These are phyloP conservation scores for Pipistrellus pygmaeus DNA, from an alignment of 2,797 vertebrate genomes.

Conservation along the genomic window DNA sequence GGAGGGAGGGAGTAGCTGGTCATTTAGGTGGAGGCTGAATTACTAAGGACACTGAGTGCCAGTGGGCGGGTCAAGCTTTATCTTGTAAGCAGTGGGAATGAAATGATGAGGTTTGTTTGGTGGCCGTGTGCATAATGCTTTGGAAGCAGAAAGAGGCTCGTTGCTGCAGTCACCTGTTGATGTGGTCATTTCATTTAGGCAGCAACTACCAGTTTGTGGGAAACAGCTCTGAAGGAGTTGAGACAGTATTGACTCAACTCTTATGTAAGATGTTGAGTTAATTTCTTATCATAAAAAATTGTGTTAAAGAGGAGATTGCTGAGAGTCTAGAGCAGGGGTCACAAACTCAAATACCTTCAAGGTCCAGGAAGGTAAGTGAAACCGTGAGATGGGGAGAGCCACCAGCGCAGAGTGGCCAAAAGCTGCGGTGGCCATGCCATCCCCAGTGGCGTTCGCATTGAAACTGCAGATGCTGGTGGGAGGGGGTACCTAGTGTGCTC, in stretches of 20 bases:
- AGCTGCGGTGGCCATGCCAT: background rate
- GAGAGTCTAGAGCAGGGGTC: background rate
- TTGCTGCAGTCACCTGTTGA: background rate
- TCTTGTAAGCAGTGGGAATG: background rate
- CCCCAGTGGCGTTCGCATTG: background rate
- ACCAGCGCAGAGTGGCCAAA: background rate
- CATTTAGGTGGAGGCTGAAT: background rate
- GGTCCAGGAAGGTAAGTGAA: background rate
- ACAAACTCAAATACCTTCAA: background rate
- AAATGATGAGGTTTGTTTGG: background rate
- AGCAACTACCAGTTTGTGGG: background rate
- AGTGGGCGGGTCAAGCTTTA: background rate
- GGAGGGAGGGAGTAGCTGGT: background rate
- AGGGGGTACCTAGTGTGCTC: background rate
- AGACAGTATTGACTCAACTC: background rate
- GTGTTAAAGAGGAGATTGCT: conserved; percentile 27
- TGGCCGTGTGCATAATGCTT: background rate
- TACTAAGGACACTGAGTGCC: background rate
- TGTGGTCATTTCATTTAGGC: background rate
- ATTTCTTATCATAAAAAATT: conserved; percentile 26
- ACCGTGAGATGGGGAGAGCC: background rate
- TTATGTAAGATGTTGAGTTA: background rate
- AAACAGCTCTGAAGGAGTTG: background rate
- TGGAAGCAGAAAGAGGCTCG: background rate
- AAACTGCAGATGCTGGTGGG: background rate